Conservation (phyloP, 1,140 invertebrate species). For the Lanistes nyassanus region DNA sequence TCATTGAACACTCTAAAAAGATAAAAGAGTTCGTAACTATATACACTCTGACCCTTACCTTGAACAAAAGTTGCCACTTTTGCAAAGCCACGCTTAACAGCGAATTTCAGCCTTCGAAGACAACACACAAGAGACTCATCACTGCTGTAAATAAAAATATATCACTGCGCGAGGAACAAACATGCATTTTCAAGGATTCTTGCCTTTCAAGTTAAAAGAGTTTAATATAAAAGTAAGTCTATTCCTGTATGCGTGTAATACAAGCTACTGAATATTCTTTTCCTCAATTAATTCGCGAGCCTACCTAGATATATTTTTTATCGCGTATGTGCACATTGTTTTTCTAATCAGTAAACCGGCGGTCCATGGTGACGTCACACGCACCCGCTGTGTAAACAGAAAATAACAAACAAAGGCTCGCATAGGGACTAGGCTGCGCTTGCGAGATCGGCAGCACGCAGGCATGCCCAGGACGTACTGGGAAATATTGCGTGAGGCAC, state of each 20-base stretch:
- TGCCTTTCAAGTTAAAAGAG: background rate
- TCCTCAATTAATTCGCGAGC: background rate
- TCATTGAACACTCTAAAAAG: too few relatives aligned
- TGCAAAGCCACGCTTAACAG: slow-evolving; percentile 33
- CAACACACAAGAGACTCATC: slow-evolving; percentile 49
- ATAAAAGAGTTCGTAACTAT: too few relatives aligned
- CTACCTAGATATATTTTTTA: slow-evolving; percentile 23
- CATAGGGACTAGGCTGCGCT: slow-evolving; percentile 11
- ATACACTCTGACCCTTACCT: slow-evolving; percentile 32
- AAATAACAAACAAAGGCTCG: slow-evolving; percentile 53
- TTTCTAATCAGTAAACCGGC: slow-evolving; percentile 40
- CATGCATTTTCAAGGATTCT: background rate
- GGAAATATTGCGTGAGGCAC: too few relatives aligned
- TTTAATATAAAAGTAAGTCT: background rate
- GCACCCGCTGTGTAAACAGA: slow-evolving; percentile 61
- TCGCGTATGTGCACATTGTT: slow-evolving; percentile 44
- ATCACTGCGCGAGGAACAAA: slow-evolving; percentile 45
- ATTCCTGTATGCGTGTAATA: background rate
- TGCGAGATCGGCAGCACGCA: slow-evolving; percentile 10
- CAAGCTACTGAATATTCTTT: background rate
- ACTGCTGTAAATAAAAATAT: slow-evolving; percentile 57
- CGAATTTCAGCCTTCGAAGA: slow-evolving; percentile 47
- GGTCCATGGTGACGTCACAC: slow-evolving; percentile 53
- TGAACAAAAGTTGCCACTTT: slow-evolving; percentile 29
- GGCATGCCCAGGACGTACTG: background rate